Evolutionary conservation across 2,113 vertebrate genomes (phyloP).

Genomic region (Narcine bancroftii): DNA sequence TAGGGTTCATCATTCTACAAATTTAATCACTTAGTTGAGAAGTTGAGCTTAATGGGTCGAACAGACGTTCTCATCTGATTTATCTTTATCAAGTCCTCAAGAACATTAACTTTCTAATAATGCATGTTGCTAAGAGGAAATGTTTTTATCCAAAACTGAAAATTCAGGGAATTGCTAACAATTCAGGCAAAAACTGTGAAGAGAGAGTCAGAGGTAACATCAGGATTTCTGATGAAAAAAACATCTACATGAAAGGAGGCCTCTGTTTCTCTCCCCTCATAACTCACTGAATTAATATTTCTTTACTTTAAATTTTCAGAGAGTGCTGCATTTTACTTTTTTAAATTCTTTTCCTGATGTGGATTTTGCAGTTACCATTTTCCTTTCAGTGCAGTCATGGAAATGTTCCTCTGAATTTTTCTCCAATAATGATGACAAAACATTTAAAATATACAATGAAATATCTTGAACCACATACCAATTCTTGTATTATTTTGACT

Average conservation of each 20-base stretch:
- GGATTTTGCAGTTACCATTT: not conserved
- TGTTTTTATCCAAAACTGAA: not conserved
- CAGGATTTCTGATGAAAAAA: too few relatives aligned
- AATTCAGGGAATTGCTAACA: too few relatives aligned
- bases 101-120: not conserved
- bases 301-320: too few relatives aligned
- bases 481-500: slow-evolving; percentile 25
- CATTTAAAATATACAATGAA: not conserved
- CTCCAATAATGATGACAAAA: not conserved
- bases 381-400: not conserved
- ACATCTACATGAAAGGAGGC: too few relatives aligned
- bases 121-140: not conserved
- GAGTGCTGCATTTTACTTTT: too few relatives aligned
- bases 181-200: too few relatives aligned
- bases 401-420: not conserved
- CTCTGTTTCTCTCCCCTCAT: too few relatives aligned
- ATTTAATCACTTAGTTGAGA: not conserved
- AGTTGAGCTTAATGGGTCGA: not conserved
- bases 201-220: too few relatives aligned
- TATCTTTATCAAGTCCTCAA: not conserved
- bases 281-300: too few relatives aligned
- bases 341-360: not conserved
- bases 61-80: not conserved
- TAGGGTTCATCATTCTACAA: not conserved
- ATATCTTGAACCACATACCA: not conserved